Percentiles rank a stretch among this genome's conserved stretches.
Conservation (phyloP, 2,888 invertebrate genomes). For the Morinoia aosen region DNA sequence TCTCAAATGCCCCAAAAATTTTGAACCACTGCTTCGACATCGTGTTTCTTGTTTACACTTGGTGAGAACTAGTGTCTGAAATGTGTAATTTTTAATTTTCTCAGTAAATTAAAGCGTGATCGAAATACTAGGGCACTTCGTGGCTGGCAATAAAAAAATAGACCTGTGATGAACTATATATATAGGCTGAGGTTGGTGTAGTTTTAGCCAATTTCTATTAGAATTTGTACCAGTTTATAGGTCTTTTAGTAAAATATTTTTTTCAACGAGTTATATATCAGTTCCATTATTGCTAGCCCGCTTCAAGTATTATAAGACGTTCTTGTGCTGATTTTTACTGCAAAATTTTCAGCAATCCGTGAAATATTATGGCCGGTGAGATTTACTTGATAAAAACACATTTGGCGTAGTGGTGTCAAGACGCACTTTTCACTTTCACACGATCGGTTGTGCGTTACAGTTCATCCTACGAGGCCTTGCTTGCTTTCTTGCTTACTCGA, state of each 20-base stretch:
- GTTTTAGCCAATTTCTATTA: not conserved
- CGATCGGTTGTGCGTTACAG: not conserved
- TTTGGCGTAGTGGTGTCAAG: not conserved
- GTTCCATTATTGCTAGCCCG: not conserved
- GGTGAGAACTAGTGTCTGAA: not conserved
- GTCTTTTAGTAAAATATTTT: not conserved
- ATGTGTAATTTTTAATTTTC: not conserved
- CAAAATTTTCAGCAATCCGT: not conserved
- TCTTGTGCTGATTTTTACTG: not conserved
- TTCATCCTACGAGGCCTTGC: not conserved
- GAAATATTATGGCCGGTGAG: not conserved
- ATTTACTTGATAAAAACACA: not conserved
- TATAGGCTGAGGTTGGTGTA: not conserved
- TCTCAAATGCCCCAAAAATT: not conserved
- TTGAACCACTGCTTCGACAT: not conserved
- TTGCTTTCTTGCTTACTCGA: not conserved
- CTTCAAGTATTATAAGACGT: not conserved
- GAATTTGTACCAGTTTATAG: not conserved
- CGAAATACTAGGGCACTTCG: not conserved
- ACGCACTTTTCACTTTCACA: not conserved
- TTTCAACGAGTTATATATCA: not conserved
- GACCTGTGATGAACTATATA: not conserved
- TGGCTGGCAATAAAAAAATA: not conserved
- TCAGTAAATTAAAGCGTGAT: not conserved
- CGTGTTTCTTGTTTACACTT: not conserved